phyloP scores from a whole-genome alignment of 2,797 vertebrate genomes.

The Rhinichthys osculus region DNA sequence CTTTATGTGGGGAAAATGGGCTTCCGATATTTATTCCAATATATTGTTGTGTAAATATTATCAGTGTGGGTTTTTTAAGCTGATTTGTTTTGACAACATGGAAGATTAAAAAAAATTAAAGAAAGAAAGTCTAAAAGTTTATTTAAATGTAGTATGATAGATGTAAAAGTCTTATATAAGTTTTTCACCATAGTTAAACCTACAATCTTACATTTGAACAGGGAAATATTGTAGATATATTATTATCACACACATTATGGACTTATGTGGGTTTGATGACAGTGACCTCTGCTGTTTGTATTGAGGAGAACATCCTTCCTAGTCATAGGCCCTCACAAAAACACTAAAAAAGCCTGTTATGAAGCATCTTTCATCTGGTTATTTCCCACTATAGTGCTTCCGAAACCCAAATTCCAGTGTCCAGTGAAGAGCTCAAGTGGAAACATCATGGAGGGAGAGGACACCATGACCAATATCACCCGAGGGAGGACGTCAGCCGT shows the following conservation, averaged over 20 bases:
- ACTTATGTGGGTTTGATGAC: neutral
- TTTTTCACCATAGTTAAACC: neutral
- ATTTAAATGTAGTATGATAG: neutral
- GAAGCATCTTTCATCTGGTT: neutral
- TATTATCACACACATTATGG: neutral
- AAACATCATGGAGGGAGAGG: constrained; percentile 2
- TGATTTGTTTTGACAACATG: neutral
- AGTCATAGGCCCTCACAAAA: neutral
- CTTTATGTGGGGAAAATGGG: neutral
- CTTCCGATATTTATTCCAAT: neutral
- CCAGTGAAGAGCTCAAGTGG: neutral
- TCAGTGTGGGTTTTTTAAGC: neutral
- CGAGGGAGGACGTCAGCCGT: neutral
- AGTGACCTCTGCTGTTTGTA: neutral
- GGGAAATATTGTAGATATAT: neutral
- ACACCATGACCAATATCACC: neutral
- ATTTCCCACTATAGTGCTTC: neutral
- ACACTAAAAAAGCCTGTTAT: neutral
- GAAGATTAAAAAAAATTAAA: neutral
- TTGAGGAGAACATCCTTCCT: neutral
- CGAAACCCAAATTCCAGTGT: constrained; percentile 16
- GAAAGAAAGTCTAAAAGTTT: neutral
- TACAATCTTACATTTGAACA: neutral
- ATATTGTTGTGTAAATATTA: neutral
- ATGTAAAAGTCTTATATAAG: neutral